phyloP scores from a whole-genome alignment of 2,797 vertebrate species.

The Cynopterus sphinx region DNA sequence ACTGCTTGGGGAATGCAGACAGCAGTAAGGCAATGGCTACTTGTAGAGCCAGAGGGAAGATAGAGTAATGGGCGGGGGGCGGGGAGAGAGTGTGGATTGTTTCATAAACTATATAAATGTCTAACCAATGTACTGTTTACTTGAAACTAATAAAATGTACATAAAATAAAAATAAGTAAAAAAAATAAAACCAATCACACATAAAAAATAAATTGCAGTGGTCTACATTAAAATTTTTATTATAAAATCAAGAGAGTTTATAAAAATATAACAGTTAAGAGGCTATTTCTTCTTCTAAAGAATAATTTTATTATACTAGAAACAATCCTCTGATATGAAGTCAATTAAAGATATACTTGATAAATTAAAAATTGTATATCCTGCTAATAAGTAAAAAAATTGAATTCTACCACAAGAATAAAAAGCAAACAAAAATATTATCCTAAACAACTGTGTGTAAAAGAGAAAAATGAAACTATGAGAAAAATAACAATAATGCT shows the following conservation, averaged over 20 bases:
- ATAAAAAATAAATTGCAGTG: not conserved
- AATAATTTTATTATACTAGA: not conserved
- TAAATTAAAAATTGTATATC: not conserved
- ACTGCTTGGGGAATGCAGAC: no score
- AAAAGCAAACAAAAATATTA: not conserved
- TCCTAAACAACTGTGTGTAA: not conserved
- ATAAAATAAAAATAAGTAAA: no score
- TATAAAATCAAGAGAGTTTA: not conserved
- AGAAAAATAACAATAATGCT: not conserved
- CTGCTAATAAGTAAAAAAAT: not conserved
- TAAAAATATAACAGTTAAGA: not conserved
- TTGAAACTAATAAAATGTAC: no score
- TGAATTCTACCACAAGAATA: not conserved
- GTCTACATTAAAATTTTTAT: not conserved
- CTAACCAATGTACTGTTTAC: no score
- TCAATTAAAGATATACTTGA: not conserved
- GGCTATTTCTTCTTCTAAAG: not conserved
- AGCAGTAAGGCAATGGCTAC: no score
- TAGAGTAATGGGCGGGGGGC: no score
- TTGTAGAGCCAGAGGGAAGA: no score
- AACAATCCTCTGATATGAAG: not conserved
- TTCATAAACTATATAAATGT: no score
- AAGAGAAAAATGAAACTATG: not conserved
- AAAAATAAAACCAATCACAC: no score
- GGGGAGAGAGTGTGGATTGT: no score